Evolutionary conservation across 2,888 invertebrate species (phyloP).

Genomic region (Caenorhabditis imperialis): DNA sequence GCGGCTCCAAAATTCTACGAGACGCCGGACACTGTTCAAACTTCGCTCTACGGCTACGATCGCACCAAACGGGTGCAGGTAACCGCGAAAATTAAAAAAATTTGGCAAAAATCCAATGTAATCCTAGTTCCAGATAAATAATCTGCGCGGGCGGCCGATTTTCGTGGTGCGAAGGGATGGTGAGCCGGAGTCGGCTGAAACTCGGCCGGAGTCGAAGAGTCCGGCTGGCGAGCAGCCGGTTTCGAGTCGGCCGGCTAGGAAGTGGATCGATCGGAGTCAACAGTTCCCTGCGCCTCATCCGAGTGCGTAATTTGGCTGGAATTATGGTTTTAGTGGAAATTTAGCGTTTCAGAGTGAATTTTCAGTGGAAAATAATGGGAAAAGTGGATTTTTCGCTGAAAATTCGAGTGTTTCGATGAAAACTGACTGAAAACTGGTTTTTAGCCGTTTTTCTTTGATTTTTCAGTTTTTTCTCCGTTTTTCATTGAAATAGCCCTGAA

Average conservation of each 20-base stretch:
- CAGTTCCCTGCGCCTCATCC: slow-evolving; percentile 21
- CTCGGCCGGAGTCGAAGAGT: slow-evolving; percentile 3
- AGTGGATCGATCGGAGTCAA: slow-evolving; percentile 38
- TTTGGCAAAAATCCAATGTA: background rate
- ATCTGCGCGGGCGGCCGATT: slow-evolving; percentile 46
- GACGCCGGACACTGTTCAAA: slow-evolving; percentile 43
- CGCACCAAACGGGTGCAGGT: slow-evolving; percentile 49
- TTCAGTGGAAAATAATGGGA: too few relatives aligned
- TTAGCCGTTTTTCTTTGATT: too few relatives aligned
- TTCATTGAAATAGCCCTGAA: too few relatives aligned
- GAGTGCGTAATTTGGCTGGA: background rate
- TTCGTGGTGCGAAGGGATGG: slow-evolving; percentile 41
- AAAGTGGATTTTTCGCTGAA: too few relatives aligned
- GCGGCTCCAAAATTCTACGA: slow-evolving; percentile 36
- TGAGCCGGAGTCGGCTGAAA: slow-evolving; percentile 2
- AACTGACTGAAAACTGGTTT: too few relatives aligned
- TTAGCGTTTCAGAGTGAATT: too few relatives aligned
- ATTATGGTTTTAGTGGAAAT: too few relatives aligned
- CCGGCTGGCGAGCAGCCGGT: too few relatives aligned
- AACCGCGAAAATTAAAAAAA: background rate
- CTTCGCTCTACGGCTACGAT: slow-evolving; percentile 53
- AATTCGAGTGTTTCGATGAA: too few relatives aligned
- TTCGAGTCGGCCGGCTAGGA: too few relatives aligned
- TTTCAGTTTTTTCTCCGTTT: too few relatives aligned
- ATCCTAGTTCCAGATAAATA: slow-evolving; percentile 49